Base-by-base conservation (phyloP, 2,888 invertebrate species). In the Aphidius colemani region DNA sequence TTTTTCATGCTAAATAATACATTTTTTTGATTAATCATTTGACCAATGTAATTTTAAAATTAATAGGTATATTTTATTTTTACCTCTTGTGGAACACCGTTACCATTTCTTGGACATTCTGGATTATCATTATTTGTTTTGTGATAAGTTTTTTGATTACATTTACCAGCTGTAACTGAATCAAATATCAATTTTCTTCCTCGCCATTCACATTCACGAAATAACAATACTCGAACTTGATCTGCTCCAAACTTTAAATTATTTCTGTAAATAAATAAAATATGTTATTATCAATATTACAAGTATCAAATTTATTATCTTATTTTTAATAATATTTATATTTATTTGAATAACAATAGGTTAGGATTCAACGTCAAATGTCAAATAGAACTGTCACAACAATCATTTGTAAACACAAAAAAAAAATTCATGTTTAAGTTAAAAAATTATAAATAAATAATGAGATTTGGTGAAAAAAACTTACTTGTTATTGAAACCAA, bases 161-260 rank as follows among this genome's bases (percentile, higher is more conserved):
- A 84, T 84, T 88, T 88, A 77, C 88, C 85, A 74, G 88, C 84
- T 11, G 90, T 86, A 69, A 88, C 86, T 0, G 95, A 95, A 82
- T 95, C 95, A 80, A 94, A 95, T 61, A 95, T 85, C 46, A 95
- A 84, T 73, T 90, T 90, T 66, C 93, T 86, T 40, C 93, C 94
- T 67, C 90, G 86, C 83, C 90, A 89, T 78, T 95, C 94, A 81
- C 93, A 93, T 85, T 95, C 95, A 78, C 90, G 88, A 83, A 92
- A 94, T 70, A 95, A 85, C 76, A 95, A 86, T 74, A 95, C 86
- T 72, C 95, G 87, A 66, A 95, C 89, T 85, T 92, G 90, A 79
- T 89, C 88, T 70, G 86, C 86, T 75, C 86, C 87, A 84, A 91
- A 89, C 73, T 88, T 86, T 81, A 87, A 86, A 71, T 85, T 83